Evolutionary conservation across 2,797 vertebrate genomes (phyloP).

Genomic region (Coregonus ussuriensis): DNA sequence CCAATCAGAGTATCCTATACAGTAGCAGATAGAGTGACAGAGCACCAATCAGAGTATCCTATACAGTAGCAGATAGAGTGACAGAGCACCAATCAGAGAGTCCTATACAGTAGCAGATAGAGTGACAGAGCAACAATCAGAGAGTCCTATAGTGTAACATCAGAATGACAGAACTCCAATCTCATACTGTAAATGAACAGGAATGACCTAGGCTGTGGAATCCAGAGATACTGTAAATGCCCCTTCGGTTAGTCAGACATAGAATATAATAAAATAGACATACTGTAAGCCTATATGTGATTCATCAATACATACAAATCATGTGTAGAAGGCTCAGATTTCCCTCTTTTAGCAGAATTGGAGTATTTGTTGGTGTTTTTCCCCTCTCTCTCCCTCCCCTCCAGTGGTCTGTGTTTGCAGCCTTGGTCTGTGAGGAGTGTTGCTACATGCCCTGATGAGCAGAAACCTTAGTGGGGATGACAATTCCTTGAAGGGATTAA

Average conservation of each 20-base stretch:
- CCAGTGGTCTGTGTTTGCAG: neutral
- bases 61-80: too few relatives aligned
- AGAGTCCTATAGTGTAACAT: neutral
- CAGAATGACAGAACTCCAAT: conserved; percentile 2
- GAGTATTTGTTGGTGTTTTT: conserved; percentile 2
- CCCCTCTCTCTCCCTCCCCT: neutral
- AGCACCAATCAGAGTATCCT: too few relatives aligned
- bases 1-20: neutral
- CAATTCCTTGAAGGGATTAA: conserved; percentile 5
- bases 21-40: neutral
- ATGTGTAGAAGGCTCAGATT: neutral
- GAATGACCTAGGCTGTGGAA: neutral
- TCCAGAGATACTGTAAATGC: neutral
- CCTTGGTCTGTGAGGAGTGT: neutral
- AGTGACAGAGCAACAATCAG: too few relatives aligned
- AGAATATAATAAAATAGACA: neutral
- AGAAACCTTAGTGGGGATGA: conserved; percentile 11
- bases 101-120: neutral
- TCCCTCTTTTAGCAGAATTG: neutral
- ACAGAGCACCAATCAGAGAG: too few relatives aligned
- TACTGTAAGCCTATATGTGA: neutral
- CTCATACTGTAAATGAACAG: neutral
- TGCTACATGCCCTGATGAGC: conserved; percentile 2
- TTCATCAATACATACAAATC: neutral
- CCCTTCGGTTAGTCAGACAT: neutral